Base-by-base conservation (phyloP, 2,888 invertebrate genomes). In the Troides aeacus region DNA sequence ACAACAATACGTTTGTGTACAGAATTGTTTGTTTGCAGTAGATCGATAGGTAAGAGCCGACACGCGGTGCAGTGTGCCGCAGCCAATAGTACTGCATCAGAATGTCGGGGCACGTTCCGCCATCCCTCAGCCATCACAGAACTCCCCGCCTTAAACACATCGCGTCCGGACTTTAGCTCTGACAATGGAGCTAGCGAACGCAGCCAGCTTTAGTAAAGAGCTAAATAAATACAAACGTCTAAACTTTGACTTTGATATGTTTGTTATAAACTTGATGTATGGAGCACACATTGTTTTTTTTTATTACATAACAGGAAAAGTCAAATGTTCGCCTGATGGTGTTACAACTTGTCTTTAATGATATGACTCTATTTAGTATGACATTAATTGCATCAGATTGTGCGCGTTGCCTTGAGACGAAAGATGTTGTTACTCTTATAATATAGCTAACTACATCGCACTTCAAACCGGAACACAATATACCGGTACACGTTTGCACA, bases 61-160 rank as follows among this genome's bases (percentile, higher is more conserved):
- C 56, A 66, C 24, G 61, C 56, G 53, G 56, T 62, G 62, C 67
- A 57, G 23, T 42, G 62, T 42, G 56, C 53, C 62, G 67, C 53
- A 67, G 69, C 69, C 64, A 69, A 69, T 61, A 64, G 39, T 64
- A 39, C 50, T 64, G 42, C 64, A 69, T 69, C 64, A 69, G 60
- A 53, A 69, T 23, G 64, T 18, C 60, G 61, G 60, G 36, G 69
- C 69, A 69, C 69, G 69, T 69, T 24, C 57, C 18, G 46, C 57
- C 61, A 69, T 69, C 61, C 64, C n/a, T 69, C 64, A 69, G 68
- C 63, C 64, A 60, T 60, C 68, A 60, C 66, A 18, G n/a, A 61
- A 36, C n/a, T 18, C 10, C 15, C 69, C 39, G 56, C 30, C 60
- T 36, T 56, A 64, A 63, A 68, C 64, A 50, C 50, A 67, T 68